Evolutionary conservation across 2,113 vertebrate species (phyloP).

Genomic region (Cnemophilus loriae): DNA sequence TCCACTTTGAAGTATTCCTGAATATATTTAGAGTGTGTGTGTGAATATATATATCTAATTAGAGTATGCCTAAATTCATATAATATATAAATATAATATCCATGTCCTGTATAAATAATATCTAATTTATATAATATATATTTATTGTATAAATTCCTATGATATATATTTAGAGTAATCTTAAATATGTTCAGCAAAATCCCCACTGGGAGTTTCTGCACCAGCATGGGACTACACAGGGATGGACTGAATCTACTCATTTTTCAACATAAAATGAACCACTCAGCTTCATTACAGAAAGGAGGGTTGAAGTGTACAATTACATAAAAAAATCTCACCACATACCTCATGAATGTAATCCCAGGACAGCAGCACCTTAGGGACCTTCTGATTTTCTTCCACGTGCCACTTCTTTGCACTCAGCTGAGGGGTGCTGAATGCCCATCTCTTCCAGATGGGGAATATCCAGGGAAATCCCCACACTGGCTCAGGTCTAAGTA

Average conservation of each 20-base stretch:
- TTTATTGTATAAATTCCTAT: background rate
- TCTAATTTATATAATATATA: too few relatives aligned
- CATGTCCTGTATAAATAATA: background rate
- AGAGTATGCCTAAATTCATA: background rate
- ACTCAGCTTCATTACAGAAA: background rate
- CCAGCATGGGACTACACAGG: background rate
- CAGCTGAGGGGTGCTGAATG: background rate
- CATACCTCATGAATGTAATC: background rate
- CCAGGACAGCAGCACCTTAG: background rate
- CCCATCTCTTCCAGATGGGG: background rate
- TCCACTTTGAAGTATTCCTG: background rate
- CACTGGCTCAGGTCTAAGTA: background rate
- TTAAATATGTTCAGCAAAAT: background rate
- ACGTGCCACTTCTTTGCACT: fast-evolving
- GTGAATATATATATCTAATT: background rate
- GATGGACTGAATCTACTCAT: background rate
- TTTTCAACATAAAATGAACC: background rate
- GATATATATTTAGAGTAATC: background rate
- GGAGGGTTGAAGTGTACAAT: background rate
- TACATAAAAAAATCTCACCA: background rate
- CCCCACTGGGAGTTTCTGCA: background rate
- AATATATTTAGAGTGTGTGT: background rate
- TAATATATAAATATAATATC: background rate
- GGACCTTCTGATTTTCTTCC: background rate
- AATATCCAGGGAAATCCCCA: background rate